Percentiles rank a stretch among this genome's conserved stretches.
phyloP scores from a whole-genome alignment of 2,113 vertebrate species.

The Calyptommatus sinebrachiatus region DNA sequence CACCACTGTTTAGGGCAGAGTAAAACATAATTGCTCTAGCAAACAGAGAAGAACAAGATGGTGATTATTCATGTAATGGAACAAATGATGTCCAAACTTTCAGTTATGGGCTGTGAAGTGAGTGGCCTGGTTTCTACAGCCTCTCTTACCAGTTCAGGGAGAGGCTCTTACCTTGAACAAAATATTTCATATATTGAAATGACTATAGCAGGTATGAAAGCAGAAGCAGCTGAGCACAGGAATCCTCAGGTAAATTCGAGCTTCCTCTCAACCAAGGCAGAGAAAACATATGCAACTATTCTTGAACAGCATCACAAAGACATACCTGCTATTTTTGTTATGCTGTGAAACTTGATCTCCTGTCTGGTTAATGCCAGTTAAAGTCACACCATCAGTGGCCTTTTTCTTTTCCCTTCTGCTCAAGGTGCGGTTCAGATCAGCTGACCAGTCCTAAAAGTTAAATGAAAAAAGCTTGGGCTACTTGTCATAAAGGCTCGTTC shows the following conservation, averaged over 20 bases:
- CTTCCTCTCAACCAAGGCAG: no score
- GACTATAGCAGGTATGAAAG: background rate
- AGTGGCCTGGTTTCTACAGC: no score
- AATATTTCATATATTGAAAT: no score
- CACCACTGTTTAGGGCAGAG: background rate
- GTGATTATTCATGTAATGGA: background rate
- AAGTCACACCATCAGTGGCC: conserved; percentile 85
- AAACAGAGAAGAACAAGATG: background rate
- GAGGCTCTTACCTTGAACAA: no score
- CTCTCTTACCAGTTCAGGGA: no score
- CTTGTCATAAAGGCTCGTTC: background rate
- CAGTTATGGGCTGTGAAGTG: no score
- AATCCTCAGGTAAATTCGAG: background rate
- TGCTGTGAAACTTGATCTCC: conserved; percentile 79
- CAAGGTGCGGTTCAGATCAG: conserved; percentile 91
- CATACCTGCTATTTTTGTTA: conserved; percentile 82
- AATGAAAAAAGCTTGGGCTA: background rate
- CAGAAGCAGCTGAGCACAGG: background rate
- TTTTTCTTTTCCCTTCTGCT: conserved; percentile 93
- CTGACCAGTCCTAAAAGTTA: conserved; percentile 86
- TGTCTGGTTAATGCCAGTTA: conserved; percentile 89
- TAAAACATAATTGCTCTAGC: background rate
- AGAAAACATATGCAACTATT: background rate
- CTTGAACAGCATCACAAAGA: background rate
- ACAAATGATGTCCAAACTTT: no score